Evolutionary conservation across 2,113 vertebrate species (phyloP), one percentile per base, ranked within the genome.

Genomic region (Polyodon spathula): DNA sequence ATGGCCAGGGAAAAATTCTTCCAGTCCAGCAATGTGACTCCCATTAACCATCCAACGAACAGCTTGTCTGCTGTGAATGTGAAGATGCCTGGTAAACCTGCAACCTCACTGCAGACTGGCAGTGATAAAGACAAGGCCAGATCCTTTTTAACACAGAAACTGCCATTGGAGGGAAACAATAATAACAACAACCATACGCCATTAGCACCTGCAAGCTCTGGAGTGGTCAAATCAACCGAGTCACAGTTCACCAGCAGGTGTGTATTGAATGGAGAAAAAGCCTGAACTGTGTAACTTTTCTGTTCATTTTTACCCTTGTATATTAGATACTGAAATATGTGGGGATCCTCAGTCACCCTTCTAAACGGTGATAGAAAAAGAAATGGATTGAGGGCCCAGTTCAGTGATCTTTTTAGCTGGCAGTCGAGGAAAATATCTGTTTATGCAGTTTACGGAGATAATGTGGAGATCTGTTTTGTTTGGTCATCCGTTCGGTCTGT

Each of bases 1-100:
- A 86, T 82, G 58, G 92, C 90, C 14, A 83, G 89, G 37, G 87
- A 89, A 69, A 86, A 54, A 41, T 96, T 97, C 72, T 90, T 95
- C 63, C 84, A 78, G 66, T 66, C 81, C 1, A 40, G 60, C 0
- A 37, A 12, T 0, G 50, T 4, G 1, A 37, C 66, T 0, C 37
- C 71, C 0, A 60, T 69, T 1, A 63, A 73, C 11, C 48, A 64
- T 2, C 11, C 62, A 0, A 57, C 55, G 5, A 56, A 37, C 54
- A 63, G 67, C 61, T 62, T 65, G 14, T 57, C 60, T 0, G 17
- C 70, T 0, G 53, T 58, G 44, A 58, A 54, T 8, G 69, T 43
- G 0, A 70, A 76, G 50, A 54, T 59, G 59, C 40, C 37, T 37
- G 60, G 4, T 12, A 59, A 59, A 52, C 53, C 51, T 37, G 68